Percentiles rank a stretch among this genome's conserved stretches.
These are phyloP conservation scores for Falco berigora DNA, from an alignment of 2,797 vertebrate genomes.

Conservation along the genomic window DNA sequence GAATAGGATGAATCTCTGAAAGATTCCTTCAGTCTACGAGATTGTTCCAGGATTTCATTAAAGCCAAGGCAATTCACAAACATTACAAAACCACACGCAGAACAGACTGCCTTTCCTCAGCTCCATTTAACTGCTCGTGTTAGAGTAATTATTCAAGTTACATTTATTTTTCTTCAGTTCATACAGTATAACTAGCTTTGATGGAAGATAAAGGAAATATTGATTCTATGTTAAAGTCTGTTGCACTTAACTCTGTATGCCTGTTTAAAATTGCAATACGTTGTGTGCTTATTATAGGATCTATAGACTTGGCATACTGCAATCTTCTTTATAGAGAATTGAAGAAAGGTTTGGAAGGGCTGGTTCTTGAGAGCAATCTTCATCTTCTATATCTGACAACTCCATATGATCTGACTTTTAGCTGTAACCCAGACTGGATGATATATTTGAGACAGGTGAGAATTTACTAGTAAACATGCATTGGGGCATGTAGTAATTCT, in stretches of 20 bases:
- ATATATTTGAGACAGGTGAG: slow-evolving; percentile 87
- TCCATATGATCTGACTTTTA: slow-evolving; percentile 84
- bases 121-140: neutral
- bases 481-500: neutral
- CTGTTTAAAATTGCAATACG: neutral
- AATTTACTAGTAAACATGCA: neutral
- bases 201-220: neutral
- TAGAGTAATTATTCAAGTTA: neutral
- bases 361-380: slow-evolving; percentile 86
- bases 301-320: slow-evolving; percentile 85
- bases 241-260: neutral
- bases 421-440: slow-evolving; percentile 90
- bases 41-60: neutral
- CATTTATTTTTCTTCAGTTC: neutral
- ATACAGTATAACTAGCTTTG: neutral
- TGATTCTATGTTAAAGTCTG: neutral
- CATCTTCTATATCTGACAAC: slow-evolving; percentile 91
- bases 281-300: slow-evolving; percentile 73
- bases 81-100: neutral
- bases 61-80: neutral
- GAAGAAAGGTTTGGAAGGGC: slow-evolving; percentile 84
- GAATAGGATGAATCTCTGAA: neutral
- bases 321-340: slow-evolving; percentile 84
- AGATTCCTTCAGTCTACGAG: neutral
- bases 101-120: neutral